These are phyloP conservation scores for Drosophila cardini DNA, from an alignment of 1,140 invertebrate species.

Conservation along the genomic window DNA sequence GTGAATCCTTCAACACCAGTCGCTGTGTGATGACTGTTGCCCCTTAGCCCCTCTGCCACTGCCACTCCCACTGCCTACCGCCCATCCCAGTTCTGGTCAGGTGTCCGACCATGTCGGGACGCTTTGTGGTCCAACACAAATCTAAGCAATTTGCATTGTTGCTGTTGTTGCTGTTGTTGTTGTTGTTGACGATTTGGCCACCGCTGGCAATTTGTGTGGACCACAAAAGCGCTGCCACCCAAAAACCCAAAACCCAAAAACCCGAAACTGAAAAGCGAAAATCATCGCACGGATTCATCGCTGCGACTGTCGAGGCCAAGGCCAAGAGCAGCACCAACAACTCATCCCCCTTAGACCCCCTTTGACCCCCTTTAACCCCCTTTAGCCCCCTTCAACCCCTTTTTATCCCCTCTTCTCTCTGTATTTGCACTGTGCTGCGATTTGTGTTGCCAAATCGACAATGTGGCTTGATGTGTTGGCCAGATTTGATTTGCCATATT, in stretches of 20 bases:
- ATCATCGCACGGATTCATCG: not conserved
- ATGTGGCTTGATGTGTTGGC: conserved; percentile 10
- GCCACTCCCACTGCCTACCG: not conserved
- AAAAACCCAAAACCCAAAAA: conserved; percentile 2
- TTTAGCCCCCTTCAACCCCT: not conserved
- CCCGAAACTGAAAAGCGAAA: conserved; percentile 3
- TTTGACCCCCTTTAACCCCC: not conserved
- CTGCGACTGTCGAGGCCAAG: conserved; percentile 31
- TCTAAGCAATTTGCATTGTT: conserved; percentile 76
- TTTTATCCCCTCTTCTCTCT: no score
- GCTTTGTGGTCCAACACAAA: conserved; percentile 73
- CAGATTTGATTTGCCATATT: conserved; percentile 15
- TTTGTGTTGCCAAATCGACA: conserved; percentile 27
- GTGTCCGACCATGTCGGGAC: conserved; percentile 52
- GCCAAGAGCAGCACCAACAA: conserved; percentile 20
- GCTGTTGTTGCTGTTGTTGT: conserved; percentile 30
- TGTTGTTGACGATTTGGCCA: conserved; percentile 60
- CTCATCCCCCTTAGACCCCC: not conserved
- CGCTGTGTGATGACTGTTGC: conserved; percentile 22
- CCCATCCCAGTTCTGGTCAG: conserved; percentile 31
- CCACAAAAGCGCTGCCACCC: conserved; percentile 54
- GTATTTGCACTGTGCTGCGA: conserved; percentile 12
- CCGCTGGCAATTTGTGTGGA: conserved; percentile 60
- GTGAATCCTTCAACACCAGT: conserved; percentile 74
- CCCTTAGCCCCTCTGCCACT: not conserved